Evolutionary conservation across 1,140 invertebrate genomes (phyloP).

Genomic region (Brachionus plicatilis): DNA sequence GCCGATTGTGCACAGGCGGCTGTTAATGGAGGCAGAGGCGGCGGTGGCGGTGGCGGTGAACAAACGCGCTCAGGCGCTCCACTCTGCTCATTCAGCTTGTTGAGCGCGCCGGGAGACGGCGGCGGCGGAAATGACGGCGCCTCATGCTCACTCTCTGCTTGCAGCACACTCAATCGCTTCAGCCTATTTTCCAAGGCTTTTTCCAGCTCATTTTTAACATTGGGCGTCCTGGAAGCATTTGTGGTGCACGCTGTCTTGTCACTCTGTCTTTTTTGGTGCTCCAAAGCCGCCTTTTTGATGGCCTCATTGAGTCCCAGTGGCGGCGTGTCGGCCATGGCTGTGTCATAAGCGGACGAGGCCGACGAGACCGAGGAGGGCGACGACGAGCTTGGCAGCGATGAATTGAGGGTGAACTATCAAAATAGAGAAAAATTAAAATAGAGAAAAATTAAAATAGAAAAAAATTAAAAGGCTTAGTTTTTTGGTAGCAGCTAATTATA

Average conservation of each 20-base stretch:
- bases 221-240: background rate
- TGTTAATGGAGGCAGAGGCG: background rate
- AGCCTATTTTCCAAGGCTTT: conserved; percentile 6
- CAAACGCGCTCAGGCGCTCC: background rate
- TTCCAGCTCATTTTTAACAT: conserved; percentile 9
- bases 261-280: background rate
- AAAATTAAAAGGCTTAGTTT: no score
- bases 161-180: background rate
- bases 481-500: no score
- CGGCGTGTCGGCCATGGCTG: background rate
- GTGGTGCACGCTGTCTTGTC: background rate
- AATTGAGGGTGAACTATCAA: background rate
- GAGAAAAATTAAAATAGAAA: no score
- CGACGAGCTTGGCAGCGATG: background rate
- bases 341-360: background rate
- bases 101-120: background rate
- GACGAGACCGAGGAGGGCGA: conserved; percentile 21
- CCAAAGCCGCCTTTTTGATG: background rate
- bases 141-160: background rate
- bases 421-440: no score
- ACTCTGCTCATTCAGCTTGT: background rate
- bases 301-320: background rate
- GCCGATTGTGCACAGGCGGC: background rate
- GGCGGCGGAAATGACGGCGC: conserved; percentile 25
- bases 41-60: background rate